Percentiles rank a stretch among this genome's conserved stretches.
Conservation (phyloP, 2,113 vertebrate genomes). For the Sinocyclocheilus rhinocerous region DNA sequence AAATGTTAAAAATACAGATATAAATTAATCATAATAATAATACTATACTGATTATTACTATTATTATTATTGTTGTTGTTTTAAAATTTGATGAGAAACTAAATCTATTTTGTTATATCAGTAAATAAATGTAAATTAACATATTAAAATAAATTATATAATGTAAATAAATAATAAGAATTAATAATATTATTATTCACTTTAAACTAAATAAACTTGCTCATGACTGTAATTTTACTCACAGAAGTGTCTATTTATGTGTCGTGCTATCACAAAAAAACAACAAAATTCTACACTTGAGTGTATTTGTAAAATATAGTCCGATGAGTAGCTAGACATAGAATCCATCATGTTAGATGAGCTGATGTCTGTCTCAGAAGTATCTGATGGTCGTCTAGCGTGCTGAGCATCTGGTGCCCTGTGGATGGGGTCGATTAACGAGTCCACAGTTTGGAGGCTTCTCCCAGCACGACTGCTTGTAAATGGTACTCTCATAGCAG, state of each 20-base stretch:
- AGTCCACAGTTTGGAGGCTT: slow-evolving; percentile 69
- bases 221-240: slow-evolving; percentile 11
- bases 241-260: slow-evolving; percentile 34
- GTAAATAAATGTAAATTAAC: neutral
- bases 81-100: neutral
- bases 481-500: slow-evolving; percentile 75
- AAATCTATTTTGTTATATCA: neutral
- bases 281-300: neutral
- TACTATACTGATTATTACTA: neutral
- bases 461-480: slow-evolving; percentile 75
- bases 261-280: slow-evolving; percentile 4
- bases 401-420: slow-evolving; percentile 73
- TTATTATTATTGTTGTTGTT: neutral
- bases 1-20: neutral
- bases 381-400: slow-evolving; percentile 61
- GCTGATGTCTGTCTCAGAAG: slow-evolving; percentile 33
- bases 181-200: neutral
- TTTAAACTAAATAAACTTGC: neutral
- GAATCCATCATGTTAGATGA: slow-evolving; percentile 27
- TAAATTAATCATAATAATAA: neutral
- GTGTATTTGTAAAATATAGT: too few species aligned
- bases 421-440: slow-evolving; percentile 75
- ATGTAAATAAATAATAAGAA: neutral
- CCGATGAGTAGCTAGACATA: slow-evolving; percentile 29
- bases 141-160: neutral